Conservation (phyloP, 37 sponge, comb jelly and placozoan species). For the Oscarella lobularis region DNA sequence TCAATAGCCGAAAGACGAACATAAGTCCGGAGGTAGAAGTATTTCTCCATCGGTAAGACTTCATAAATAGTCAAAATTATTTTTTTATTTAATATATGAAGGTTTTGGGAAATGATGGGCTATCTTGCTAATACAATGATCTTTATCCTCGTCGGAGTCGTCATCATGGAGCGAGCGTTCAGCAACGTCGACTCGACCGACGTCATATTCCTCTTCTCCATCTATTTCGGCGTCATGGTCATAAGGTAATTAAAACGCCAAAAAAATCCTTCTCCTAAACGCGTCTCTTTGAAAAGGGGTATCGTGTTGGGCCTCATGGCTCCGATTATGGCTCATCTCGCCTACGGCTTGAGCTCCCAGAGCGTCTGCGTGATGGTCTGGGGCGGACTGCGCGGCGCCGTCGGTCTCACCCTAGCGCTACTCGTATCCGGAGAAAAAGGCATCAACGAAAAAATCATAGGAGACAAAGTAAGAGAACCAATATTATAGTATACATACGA, state of each 20-base stretch:
- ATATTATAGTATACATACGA: too few relatives aligned
- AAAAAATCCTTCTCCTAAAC: background rate
- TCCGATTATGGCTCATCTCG: constrained; percentile 60
- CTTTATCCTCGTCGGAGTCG: constrained; percentile 79
- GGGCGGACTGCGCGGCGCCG: constrained; percentile 90
- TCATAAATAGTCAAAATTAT: background rate
- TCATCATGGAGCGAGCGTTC: constrained; percentile 61
- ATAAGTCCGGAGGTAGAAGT: constrained; percentile 83
- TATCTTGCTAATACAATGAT: constrained; percentile 88
- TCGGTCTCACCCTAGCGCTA: constrained; percentile 76
- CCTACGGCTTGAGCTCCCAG: constrained; percentile 60
- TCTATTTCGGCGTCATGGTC: constrained; percentile 63
- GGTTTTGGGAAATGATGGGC: constrained; percentile 88
- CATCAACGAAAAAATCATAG: constrained; percentile 28
- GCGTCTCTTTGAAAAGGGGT: constrained; percentile 16
- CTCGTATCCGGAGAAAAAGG: constrained; percentile 51
- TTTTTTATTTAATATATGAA: constrained; percentile 2
- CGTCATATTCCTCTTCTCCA: constrained; percentile 53
- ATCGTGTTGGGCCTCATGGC: constrained; percentile 19
- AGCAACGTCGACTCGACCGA: constrained; percentile 38
- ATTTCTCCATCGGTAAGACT: background rate
- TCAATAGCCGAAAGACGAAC: constrained; percentile 64
- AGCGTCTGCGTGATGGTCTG: constrained; percentile 55
- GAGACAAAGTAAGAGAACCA: constrained; percentile 60
- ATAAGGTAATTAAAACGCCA: constrained; percentile 58